Evolutionary conservation across 1,140 invertebrate genomes (phyloP).

Genomic region (Octopus bimaculoides): DNA sequence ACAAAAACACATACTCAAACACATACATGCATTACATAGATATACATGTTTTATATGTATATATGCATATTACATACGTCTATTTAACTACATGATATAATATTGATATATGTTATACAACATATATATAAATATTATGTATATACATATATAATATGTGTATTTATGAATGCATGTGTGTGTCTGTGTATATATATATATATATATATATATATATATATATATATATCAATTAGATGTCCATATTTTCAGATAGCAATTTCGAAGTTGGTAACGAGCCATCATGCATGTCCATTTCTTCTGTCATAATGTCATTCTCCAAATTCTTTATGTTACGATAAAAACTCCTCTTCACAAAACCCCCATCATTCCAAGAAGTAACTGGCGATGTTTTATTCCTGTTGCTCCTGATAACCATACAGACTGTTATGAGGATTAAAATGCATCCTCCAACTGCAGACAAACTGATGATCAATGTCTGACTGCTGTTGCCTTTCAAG

Average conservation of each 20-base stretch:
- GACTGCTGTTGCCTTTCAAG: conserved; percentile 15
- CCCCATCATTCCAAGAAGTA: conserved; percentile 26
- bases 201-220: neutral
- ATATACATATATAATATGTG: no score
- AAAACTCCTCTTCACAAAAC: conserved; percentile 27
- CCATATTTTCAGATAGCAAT: conserved; percentile 19
- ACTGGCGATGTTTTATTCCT: conserved; percentile 3
- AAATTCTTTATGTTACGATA: conserved; percentile 16
- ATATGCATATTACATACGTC: no score
- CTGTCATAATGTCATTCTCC: conserved; percentile 22
- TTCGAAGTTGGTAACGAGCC: conserved; percentile 25
- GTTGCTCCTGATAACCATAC: conserved; percentile 16
- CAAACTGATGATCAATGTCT: conserved; percentile 18
- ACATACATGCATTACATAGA: no score
- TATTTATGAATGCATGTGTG: no score
- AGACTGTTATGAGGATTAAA: conserved; percentile 8
- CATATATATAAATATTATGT: no score
- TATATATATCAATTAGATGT: neutral
- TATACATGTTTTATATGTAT: no score
- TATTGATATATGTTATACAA: no score
- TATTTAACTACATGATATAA: no score
- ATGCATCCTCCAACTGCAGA: conserved; percentile 15
- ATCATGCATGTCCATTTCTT: conserved; percentile 31
- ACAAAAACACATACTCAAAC: no score
- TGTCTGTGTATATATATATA: no score